Evolutionary conservation across 1,140 invertebrate genomes (phyloP).

Genomic region (Diprion similis): DNA sequence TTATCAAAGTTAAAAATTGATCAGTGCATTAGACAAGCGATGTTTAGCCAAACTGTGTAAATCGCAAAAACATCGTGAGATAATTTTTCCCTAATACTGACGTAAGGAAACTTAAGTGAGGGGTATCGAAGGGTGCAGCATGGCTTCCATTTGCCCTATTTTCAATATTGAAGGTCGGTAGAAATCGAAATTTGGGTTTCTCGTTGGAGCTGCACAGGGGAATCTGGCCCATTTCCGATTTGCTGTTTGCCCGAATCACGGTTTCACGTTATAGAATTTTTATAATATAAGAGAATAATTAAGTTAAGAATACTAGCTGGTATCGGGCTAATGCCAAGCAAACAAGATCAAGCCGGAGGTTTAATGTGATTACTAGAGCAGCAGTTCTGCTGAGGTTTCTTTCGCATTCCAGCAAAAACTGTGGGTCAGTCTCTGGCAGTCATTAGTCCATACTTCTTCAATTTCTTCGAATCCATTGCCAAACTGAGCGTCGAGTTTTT

Average conservation of each 20-base stretch:
- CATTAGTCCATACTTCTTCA: background rate
- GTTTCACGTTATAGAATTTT: slow-evolving; percentile 18
- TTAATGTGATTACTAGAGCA: slow-evolving; percentile 61
- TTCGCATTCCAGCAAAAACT: slow-evolving; percentile 33
- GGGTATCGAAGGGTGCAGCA: background rate
- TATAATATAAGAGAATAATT: slow-evolving; percentile 43
- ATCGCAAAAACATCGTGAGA: too few relatives aligned
- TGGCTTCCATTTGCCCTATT: background rate
- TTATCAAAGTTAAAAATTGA: too few relatives aligned
- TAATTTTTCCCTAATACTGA: too few relatives aligned
- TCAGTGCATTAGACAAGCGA: too few relatives aligned
- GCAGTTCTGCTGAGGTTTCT: slow-evolving; percentile 53
- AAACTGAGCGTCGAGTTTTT: background rate
- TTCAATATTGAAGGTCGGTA: background rate
- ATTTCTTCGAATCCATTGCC: background rate
- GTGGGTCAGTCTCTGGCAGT: background rate
- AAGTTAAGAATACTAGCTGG: slow-evolving; percentile 39
- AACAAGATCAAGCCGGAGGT: slow-evolving; percentile 51
- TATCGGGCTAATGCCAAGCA: slow-evolving; percentile 51
- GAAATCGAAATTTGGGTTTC: background rate
- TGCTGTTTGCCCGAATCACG: background rate
- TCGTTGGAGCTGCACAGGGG: background rate
- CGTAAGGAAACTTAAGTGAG: too few relatives aligned
- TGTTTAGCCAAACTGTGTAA: too few relatives aligned
- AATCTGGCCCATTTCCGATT: background rate